Percentiles rank a stretch among this genome's conserved stretches.
Evolutionary conservation across 2,797 vertebrate genomes (phyloP).

Genomic region (Rhabdomys pumilio): DNA sequence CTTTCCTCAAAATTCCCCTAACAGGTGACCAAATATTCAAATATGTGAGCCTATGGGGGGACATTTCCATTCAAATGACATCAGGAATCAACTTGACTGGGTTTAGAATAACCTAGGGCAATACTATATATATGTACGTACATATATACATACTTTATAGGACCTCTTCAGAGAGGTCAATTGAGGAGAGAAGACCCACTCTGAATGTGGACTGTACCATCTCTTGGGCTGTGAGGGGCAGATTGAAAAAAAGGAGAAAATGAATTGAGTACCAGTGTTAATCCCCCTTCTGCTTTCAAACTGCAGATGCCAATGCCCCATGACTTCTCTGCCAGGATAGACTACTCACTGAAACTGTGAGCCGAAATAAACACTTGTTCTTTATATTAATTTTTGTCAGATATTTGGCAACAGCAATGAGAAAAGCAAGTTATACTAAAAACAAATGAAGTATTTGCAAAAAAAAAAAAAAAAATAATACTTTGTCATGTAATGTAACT

Average conservation of each 20-base stretch:
- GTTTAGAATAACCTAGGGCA: background rate
- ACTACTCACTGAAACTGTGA: background rate
- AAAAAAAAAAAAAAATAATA: background rate
- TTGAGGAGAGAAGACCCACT: background rate
- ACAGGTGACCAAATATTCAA: no score
- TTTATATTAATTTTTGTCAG: background rate
- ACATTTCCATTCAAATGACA: background rate
- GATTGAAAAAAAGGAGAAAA: background rate
- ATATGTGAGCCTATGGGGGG: no score
- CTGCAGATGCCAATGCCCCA: rapidly evolving
- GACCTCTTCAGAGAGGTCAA: background rate
- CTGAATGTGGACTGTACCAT: background rate
- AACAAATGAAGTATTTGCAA: background rate
- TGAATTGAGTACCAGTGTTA: background rate
- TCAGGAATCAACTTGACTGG: background rate
- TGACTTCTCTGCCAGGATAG: no score
- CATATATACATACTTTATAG: no score
- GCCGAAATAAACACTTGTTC: background rate
- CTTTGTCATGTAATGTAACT: background rate
- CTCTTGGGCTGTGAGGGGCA: background rate
- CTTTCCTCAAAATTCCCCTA: no score
- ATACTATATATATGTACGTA: background rate
- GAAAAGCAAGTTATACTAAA: background rate
- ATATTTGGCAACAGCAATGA: background rate
- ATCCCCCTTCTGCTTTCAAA: background rate